These are phyloP conservation scores for Perca schrenkii DNA, from an alignment of 2,113 vertebrate genomes.

Conservation along the genomic window DNA sequence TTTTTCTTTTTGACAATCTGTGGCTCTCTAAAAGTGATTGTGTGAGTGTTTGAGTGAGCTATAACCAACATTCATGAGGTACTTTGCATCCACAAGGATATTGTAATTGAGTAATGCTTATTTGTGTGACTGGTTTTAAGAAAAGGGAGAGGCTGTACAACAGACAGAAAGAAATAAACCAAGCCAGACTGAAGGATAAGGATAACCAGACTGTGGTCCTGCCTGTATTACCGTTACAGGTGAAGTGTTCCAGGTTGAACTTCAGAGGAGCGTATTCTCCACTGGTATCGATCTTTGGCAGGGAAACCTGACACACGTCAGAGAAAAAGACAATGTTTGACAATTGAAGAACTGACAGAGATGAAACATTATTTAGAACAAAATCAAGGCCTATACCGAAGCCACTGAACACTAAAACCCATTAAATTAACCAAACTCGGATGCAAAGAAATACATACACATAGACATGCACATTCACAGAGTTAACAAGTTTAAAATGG, in stretches of 20 bases:
- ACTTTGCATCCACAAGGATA: not conserved
- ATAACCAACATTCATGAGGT: not conserved
- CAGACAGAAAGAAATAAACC: constrained; percentile 23
- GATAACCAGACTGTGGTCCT: constrained; percentile 47
- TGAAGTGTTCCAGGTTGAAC: constrained; percentile 84
- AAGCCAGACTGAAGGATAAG: constrained; percentile 4
- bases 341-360: constrained; percentile 19
- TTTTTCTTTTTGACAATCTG: not conserved
- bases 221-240: constrained; percentile 50
- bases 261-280: constrained; percentile 87
- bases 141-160: not conserved
- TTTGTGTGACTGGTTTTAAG: constrained; percentile 6
- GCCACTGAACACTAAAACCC: not conserved
- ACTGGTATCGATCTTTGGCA: constrained; percentile 80
- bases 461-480: not conserved
- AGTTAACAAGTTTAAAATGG: not conserved
- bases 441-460: not conserved
- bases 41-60: not conserved
- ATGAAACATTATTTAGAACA: not conserved
- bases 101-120: not conserved
- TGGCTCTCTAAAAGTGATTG: not conserved
- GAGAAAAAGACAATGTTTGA: constrained; percentile 18
- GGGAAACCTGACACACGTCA: constrained; percentile 82
- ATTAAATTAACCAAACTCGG: not conserved
- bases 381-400: not conserved